Conservation (phyloP, 2,888 invertebrate genomes). For the Coelopa pilipes region DNA sequence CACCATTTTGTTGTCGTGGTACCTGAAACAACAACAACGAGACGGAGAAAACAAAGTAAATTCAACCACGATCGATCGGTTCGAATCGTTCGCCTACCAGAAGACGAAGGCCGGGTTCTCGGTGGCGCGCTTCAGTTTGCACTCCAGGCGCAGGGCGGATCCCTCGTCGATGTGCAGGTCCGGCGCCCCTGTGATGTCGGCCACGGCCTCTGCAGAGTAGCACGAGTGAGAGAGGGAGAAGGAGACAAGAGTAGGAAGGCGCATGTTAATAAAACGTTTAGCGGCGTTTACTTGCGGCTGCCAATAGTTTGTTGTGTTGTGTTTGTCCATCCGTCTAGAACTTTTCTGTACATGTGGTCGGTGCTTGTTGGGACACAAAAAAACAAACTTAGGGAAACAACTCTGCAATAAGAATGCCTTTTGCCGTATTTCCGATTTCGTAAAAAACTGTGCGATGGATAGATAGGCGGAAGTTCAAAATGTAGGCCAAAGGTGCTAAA, state of each 20-base stretch:
- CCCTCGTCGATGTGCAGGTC: slow-evolving; percentile 67
- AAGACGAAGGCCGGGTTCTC: slow-evolving; percentile 67
- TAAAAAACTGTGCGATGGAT: too few species aligned
- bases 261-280: background rate
- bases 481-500: too few species aligned
- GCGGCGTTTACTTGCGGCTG: background rate
- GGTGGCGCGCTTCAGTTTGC: slow-evolving; percentile 66
- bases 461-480: too few species aligned
- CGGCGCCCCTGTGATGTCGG: slow-evolving; percentile 65
- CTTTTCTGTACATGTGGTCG: too few species aligned
- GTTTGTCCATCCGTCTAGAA: too few species aligned
- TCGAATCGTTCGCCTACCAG: slow-evolving; percentile 57
- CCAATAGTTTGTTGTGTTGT: background rate
- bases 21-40: slow-evolving; percentile 68
- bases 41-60: background rate
- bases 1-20: slow-evolving; percentile 85
- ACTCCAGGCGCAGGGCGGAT: slow-evolving; percentile 64
- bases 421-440: too few species aligned
- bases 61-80: background rate
- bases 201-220: slow-evolving; percentile 61
- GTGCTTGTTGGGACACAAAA: too few species aligned
- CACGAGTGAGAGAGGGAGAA: background rate
- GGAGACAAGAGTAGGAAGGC: too few species aligned
- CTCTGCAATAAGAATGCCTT: too few species aligned
- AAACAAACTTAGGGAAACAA: too few species aligned